Conservation (phyloP, 1,140 invertebrate species). For the Dinothrombium tinctorium region DNA sequence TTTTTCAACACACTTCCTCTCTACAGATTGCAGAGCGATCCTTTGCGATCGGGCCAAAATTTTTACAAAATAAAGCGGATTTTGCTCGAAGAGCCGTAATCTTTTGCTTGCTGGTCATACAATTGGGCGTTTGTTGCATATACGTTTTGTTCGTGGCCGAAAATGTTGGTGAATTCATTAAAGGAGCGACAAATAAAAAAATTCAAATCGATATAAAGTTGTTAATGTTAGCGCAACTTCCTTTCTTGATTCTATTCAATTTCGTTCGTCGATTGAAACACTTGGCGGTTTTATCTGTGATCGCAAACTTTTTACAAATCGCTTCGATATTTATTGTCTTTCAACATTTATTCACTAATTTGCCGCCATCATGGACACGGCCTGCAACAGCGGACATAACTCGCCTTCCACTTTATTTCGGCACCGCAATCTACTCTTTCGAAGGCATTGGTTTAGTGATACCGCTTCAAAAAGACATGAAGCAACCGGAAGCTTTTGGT, state of each 20-base stretch:
- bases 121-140: conserved; percentile 85
- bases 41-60: conserved; percentile 40
- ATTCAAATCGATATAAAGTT: neutral
- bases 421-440: conserved; percentile 66
- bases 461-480: conserved; percentile 73
- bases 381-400: conserved; percentile 32
- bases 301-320: conserved; percentile 38
- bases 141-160: conserved; percentile 85
- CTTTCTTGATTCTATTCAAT: conserved; percentile 44
- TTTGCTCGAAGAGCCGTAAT: conserved; percentile 2
- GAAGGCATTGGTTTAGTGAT: conserved; percentile 62
- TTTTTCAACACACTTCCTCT: too few species aligned
- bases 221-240: conserved; percentile 37
- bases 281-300: conserved; percentile 48
- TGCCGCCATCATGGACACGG: conserved; percentile 34
- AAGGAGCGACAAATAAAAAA: neutral
- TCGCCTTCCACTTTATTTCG: conserved; percentile 52
- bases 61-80: conserved; percentile 25
- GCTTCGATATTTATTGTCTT: conserved; percentile 48
- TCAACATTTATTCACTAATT: conserved; percentile 47
- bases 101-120: conserved; percentile 47
- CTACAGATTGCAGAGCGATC: conserved; percentile 43
- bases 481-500: conserved; percentile 50
- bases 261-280: conserved; percentile 56
- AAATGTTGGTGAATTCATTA: conserved; percentile 21